A percentile compares a stretch with the other conserved stretches of the same genome.
Conservation (phyloP, 2,888 invertebrate genomes). For the Baccha elongata region DNA sequence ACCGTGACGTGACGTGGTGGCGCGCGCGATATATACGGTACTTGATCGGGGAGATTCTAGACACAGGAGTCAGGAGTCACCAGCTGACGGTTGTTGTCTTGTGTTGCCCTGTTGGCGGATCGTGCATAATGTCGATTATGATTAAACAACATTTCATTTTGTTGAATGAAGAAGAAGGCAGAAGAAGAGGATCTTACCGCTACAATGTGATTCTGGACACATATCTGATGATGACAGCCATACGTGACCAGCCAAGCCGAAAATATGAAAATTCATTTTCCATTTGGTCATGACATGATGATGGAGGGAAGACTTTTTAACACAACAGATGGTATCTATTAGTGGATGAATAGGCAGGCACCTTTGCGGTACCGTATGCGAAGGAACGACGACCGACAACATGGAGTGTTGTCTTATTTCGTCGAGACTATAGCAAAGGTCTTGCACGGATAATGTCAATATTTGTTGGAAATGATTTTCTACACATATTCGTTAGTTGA, state of each 20-base stretch:
- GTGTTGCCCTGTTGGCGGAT: conserved; percentile 38
- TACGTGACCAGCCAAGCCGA: conserved; percentile 57
- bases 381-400: background rate
- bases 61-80: conserved; percentile 45
- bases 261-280: conserved; percentile 54
- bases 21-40: conserved; percentile 13
- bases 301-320: conserved; percentile 35
- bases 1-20: background rate
- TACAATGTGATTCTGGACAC: conserved; percentile 49
- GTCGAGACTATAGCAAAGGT: conserved; percentile 66
- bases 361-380: conserved; percentile 60
- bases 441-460: conserved; percentile 73
- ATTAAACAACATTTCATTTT: conserved; percentile 72
- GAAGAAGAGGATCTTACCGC: conserved; percentile 25
- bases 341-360: conserved; percentile 20
- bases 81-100: background rate
- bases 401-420: conserved; percentile 31
- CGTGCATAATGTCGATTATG: conserved; percentile 72
- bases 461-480: conserved; percentile 70
- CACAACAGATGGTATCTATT: conserved; percentile 66
- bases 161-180: conserved; percentile 22
- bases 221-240: conserved; percentile 41
- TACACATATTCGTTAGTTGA: conserved; percentile 56
- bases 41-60: conserved; percentile 32
- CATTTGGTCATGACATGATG: conserved; percentile 10